phyloP scores from a whole-genome alignment of 2,888 invertebrate species.

The Oxycera nigricornis region DNA sequence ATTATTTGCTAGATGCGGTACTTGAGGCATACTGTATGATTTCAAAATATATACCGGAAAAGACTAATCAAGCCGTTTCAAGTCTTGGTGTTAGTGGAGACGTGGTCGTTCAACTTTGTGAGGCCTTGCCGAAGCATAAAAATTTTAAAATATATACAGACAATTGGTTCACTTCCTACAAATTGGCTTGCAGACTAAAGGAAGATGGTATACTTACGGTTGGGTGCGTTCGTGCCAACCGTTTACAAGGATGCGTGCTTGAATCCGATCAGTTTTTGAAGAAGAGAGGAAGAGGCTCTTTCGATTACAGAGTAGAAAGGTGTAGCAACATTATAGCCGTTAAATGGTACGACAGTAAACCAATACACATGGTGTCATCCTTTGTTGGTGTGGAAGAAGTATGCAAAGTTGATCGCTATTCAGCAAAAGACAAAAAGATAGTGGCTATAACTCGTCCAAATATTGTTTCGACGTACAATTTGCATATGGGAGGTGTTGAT shows the following conservation, averaged over 20 bases:
- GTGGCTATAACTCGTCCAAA: background rate
- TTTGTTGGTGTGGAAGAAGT: background rate
- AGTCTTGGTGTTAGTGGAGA: background rate
- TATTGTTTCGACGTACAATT: background rate
- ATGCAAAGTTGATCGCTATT: background rate
- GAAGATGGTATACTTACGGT: background rate
- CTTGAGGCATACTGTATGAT: background rate
- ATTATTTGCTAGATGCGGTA: background rate
- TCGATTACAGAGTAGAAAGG: background rate
- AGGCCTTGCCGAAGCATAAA: background rate
- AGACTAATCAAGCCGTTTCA: background rate
- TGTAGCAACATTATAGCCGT: background rate
- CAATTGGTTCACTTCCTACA: background rate
- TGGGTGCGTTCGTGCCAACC: background rate
- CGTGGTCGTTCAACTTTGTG: no score
- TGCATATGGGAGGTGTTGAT: background rate
- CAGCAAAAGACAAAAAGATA: background rate
- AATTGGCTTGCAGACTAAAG: background rate
- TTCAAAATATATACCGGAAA: background rate
- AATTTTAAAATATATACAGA: background rate
- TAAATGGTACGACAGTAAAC: constrained; percentile 2
- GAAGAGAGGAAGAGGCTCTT: background rate
- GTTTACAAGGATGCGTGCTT: background rate
- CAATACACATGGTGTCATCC: background rate
- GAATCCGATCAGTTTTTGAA: background rate